Evolutionary conservation across 2,113 vertebrate genomes (phyloP).

Genomic region (Laticauda colubrina): DNA sequence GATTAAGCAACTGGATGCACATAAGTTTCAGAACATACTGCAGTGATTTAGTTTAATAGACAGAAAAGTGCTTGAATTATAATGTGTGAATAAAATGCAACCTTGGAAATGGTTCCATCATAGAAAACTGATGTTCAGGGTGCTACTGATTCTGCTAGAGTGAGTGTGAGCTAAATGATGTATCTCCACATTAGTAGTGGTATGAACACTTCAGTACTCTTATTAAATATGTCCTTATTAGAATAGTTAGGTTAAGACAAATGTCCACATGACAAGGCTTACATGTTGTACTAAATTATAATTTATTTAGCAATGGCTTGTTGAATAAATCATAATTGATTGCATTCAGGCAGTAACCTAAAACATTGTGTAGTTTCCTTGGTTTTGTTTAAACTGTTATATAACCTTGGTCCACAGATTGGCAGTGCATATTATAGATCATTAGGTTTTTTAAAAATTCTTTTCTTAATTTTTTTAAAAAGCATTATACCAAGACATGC

Average conservation of each 20-base stretch:
- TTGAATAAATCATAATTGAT: neutral
- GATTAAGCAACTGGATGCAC: neutral
- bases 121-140: neutral
- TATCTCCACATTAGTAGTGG: neutral
- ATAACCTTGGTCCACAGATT: neutral
- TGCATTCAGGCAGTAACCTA: neutral
- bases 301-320: neutral
- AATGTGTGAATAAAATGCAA: constrained; percentile 19
- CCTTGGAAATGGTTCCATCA: neutral
- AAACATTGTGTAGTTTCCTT: neutral
- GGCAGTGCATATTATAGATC: neutral
- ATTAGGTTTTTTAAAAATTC: neutral
- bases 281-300: neutral
- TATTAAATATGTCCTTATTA: constrained; percentile 7
- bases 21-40: neutral
- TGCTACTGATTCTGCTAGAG: neutral
- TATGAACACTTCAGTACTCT: neutral
- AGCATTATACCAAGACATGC: neutral
- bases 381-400: neutral
- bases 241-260: constrained; percentile 4
- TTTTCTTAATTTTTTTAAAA: neutral
- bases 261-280: neutral
- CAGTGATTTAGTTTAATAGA: neutral
- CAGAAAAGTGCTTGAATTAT: neutral
- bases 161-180: accelerated